Evolutionary conservation across 2,888 invertebrate genomes (phyloP).

Genomic region (Epirrhoe tristata): DNA sequence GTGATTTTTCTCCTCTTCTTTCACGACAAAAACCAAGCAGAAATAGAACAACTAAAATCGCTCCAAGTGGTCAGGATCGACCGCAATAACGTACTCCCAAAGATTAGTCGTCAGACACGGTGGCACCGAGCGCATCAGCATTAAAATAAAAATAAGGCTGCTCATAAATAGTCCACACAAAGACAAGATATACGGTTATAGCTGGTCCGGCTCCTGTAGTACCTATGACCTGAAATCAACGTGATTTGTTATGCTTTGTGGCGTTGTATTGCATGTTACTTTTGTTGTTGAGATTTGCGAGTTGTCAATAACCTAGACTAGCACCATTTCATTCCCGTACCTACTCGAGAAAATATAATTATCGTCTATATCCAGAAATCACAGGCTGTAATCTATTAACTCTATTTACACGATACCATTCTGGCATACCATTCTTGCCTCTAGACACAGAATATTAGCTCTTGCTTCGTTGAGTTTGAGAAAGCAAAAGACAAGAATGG

Average conservation of each 20-base stretch:
- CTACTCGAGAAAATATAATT: not conserved
- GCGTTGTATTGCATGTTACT: slow-evolving; percentile 6
- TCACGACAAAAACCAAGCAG: too few species aligned
- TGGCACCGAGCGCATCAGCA: slow-evolving; percentile 83
- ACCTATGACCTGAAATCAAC: slow-evolving; percentile 45
- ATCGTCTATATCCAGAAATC: not conserved
- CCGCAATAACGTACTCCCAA: slow-evolving; percentile 23
- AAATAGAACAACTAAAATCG: not conserved
- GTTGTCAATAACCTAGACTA: slow-evolving; percentile 12
- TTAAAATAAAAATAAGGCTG: slow-evolving; percentile 85
- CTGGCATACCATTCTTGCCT: too few species aligned
- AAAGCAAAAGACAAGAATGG: too few species aligned
- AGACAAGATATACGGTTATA: slow-evolving; percentile 84
- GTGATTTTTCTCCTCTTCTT: too few species aligned
- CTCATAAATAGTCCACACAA: slow-evolving; percentile 80
- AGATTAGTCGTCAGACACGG: slow-evolving; percentile 73
- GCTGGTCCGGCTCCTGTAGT: slow-evolving; percentile 55
- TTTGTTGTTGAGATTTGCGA: slow-evolving; percentile 18
- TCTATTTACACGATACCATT: too few species aligned
- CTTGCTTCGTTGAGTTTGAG: too few species aligned
- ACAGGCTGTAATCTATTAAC: too few species aligned
- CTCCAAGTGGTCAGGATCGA: slow-evolving; percentile 1
- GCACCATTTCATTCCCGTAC: not conserved
- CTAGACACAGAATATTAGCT: too few species aligned
- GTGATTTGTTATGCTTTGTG: slow-evolving; percentile 36